Evolutionary conservation across 37 sponge, comb jelly and placozoan genomes (phyloP).

Genomic region (Petrosia ficiformis): DNA sequence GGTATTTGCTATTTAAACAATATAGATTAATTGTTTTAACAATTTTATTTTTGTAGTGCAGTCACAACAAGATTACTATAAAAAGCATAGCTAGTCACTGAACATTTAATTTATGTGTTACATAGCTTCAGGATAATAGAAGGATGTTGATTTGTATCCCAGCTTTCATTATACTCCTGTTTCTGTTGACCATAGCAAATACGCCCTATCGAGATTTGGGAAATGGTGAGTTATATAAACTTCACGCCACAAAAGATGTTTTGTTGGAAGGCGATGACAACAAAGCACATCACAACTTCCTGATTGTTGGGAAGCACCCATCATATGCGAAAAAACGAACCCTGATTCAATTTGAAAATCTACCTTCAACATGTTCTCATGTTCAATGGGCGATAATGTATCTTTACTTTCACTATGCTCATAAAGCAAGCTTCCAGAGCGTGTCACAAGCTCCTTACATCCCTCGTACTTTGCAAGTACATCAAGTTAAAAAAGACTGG

Average conservation of each 20-base stretch:
- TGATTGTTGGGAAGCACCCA: constrained; percentile 24
- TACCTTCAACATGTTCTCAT: constrained; percentile 15
- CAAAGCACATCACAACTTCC: constrained; percentile 3
- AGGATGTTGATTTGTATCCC: no score
- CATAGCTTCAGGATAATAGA: no score
- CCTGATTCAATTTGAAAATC: constrained; percentile 29
- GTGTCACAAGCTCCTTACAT: constrained; percentile 22
- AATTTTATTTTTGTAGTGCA: no score
- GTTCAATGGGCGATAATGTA: constrained; percentile 27
- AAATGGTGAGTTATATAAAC: background rate
- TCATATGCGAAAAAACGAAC: constrained; percentile 17
- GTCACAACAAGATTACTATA: no score
- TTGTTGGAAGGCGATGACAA: background rate
- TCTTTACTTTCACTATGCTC: constrained; percentile 25
- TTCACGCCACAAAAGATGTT: background rate
- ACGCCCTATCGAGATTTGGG: no score
- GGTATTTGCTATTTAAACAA: no score
- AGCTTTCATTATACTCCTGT: no score
- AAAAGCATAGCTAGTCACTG: no score
- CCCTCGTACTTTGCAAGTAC: constrained; percentile 9
- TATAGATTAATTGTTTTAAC: no score
- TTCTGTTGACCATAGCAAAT: no score
- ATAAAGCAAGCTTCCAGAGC: constrained; percentile 13
- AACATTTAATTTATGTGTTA: no score
- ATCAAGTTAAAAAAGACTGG: constrained; percentile 25